Percentiles rank a stretch among this genome's conserved stretches.
Evolutionary conservation across 1,140 invertebrate species (phyloP).

Genomic region (Tetramorium simillimum): DNA sequence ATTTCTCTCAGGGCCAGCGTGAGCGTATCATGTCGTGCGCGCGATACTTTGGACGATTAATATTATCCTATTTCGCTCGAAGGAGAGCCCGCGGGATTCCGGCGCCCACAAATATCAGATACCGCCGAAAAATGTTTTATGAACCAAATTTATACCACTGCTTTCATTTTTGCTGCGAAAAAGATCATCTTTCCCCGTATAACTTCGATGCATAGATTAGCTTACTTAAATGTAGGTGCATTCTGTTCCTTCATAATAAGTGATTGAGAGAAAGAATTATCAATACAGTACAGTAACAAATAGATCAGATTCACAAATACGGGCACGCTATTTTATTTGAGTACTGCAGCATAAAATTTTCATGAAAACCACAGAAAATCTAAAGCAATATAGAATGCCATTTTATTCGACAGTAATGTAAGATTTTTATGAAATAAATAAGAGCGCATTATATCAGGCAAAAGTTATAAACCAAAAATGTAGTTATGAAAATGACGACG

Average conservation of each 20-base stretch:
- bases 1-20: constrained; percentile 33
- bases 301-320: not conserved
- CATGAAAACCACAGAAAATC: not conserved
- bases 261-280: not conserved
- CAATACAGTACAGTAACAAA: not conserved
- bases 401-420: not conserved
- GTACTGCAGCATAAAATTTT: not conserved
- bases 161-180: not conserved
- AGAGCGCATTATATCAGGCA: not conserved
- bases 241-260: not conserved
- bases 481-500: not conserved
- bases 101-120: constrained; percentile 17
- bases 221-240: not conserved
- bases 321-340: not conserved
- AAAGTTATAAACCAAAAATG: not conserved
- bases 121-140: constrained; percentile 25
- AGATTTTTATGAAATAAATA: not conserved
- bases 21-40: constrained; percentile 14
- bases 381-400: not conserved
- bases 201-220: not conserved
- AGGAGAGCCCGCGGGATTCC: constrained; percentile 29
- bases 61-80: constrained; percentile 16
- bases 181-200: not conserved
- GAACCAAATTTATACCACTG: not conserved
- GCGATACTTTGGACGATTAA: constrained; percentile 43